Percentiles rank a stretch among this genome's conserved stretches.
Conservation (phyloP, 1,140 invertebrate species). For the Scaptomyza pallida region DNA sequence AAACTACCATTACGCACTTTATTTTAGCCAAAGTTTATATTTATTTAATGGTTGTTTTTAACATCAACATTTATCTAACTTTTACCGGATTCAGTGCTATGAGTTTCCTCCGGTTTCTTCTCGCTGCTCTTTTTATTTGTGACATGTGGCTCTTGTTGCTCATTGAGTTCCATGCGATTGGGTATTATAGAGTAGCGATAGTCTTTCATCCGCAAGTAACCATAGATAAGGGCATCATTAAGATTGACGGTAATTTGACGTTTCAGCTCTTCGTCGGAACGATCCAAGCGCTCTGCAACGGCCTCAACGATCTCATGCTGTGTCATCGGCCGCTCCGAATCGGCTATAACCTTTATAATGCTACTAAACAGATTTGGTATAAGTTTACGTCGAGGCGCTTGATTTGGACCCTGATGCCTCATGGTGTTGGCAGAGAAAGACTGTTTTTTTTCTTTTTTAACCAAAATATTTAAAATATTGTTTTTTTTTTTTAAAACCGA, state of each 20-base stretch:
- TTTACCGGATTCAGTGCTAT: background rate
- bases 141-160: background rate
- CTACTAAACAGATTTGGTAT: slow-evolving; percentile 63
- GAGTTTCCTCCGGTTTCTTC: background rate
- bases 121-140: background rate
- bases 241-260: slow-evolving; percentile 64
- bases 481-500: no score
- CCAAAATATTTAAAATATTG: background rate
- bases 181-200: slow-evolving; percentile 54
- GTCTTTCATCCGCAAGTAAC: slow-evolving; percentile 52
- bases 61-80: no score
- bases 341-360: slow-evolving; percentile 62
- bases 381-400: slow-evolving; percentile 55
- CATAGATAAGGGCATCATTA: slow-evolving; percentile 62
- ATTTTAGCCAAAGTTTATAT: no score
- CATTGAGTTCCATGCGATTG: slow-evolving; percentile 32
- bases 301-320: slow-evolving; percentile 65
- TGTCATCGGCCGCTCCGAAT: slow-evolving; percentile 57
- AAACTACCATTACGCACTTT: no score
- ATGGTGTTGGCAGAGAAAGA: slow-evolving; percentile 22
- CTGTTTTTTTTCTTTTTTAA: background rate
- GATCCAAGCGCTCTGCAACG: slow-evolving; percentile 52
- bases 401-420: slow-evolving; percentile 52
- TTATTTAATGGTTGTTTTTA: no score
- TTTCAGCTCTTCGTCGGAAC: slow-evolving; percentile 65